phyloP scores from a whole-genome alignment of 2,888 invertebrate species.

The Phortica magna region DNA sequence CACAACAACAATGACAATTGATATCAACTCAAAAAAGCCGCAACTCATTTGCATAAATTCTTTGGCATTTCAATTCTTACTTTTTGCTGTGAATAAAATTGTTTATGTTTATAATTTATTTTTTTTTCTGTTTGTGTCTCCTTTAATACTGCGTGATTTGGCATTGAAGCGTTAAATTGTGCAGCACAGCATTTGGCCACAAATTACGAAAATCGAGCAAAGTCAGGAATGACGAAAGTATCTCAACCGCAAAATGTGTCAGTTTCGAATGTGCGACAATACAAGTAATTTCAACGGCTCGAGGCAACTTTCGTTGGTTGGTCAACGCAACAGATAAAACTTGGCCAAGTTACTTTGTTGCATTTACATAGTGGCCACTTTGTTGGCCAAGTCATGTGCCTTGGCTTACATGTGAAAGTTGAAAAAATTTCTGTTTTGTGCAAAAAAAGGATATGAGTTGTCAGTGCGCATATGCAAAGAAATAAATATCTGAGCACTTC shows the following conservation, averaged over 20 bases:
- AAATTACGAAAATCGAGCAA: conserved; percentile 36
- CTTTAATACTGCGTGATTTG: conserved; percentile 40
- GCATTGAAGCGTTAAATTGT: conserved; percentile 69
- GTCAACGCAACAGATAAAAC: background rate
- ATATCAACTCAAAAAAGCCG: conserved; percentile 10
- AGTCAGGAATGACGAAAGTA: conserved; percentile 16
- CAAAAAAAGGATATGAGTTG: background rate
- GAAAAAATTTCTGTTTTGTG: background rate
- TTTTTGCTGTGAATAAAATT: background rate
- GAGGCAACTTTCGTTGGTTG: conserved; percentile 9
- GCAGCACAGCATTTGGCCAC: conserved; percentile 49
- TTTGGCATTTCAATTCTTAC: conserved; percentile 27
- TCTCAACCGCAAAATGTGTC: conserved; percentile 23
- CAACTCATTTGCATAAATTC: conserved; percentile 65
- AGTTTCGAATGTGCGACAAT: conserved; percentile 19
- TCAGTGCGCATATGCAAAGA: conserved; percentile 11
- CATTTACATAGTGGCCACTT: background rate
- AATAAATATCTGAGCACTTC: conserved; percentile 8
- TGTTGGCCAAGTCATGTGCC: background rate
- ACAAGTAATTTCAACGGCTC: conserved; percentile 14
- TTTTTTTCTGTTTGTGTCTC: conserved; percentile 20
- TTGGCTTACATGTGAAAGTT: background rate
- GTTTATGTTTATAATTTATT: background rate
- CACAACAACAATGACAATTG: conserved; percentile 6
- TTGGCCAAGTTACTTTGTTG: conserved; percentile 18